Base-by-base conservation (phyloP, 1,140 invertebrate genomes). In the Heliconius hewitsoni region DNA sequence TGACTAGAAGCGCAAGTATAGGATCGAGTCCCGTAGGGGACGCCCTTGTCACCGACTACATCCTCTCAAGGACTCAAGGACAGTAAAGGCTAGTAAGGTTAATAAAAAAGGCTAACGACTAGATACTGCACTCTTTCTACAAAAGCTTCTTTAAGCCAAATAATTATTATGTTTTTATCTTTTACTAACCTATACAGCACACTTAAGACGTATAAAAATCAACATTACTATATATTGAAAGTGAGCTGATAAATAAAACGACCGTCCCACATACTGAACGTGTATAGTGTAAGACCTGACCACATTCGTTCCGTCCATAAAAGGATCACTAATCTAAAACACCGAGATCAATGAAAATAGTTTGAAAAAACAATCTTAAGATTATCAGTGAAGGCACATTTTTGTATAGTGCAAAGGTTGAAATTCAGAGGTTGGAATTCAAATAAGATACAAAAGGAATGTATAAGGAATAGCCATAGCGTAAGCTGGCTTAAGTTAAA, bases 361-460 rank as follows among this genome's bases (percentile, higher is more conserved):
- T 73, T 66, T 73, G 30, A 19, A 74, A 73, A 74, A 50, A 34
- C 72, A 74, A 1, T 52, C 13, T 66, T 66, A 23, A 34, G 8
- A 19, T n/a, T 50, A 16, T n/a, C 8, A 70, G 11, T 34, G 60
- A 73, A 74, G 39, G 52, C 23, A 11, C 8, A 52, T 74, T 73
- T 70, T 66, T 30, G 73, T 8, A 52, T 2, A 19, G 23, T 37
- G 11, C 39, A 52, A 30, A 23, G 55, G 60, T 74, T 74, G 27
- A 27, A 78, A 73, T 74, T 55, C 80, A 78, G 83, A 82, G 80
- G 50, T 71, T 79, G 78, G 83, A 84, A 86, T 87, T 78, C 79
- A 81, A 85, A 84, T 81, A 81, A 80, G 83, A 84, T 78, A 77
- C 60, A 83, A 82, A 85, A 82, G 82, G 75, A 79, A 66, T 66